Percentiles rank a stretch among this genome's conserved stretches.
These are phyloP conservation scores for Telmatochromis sp. DNA, from an alignment of 2,113 vertebrate species.

Conservation along the genomic window DNA sequence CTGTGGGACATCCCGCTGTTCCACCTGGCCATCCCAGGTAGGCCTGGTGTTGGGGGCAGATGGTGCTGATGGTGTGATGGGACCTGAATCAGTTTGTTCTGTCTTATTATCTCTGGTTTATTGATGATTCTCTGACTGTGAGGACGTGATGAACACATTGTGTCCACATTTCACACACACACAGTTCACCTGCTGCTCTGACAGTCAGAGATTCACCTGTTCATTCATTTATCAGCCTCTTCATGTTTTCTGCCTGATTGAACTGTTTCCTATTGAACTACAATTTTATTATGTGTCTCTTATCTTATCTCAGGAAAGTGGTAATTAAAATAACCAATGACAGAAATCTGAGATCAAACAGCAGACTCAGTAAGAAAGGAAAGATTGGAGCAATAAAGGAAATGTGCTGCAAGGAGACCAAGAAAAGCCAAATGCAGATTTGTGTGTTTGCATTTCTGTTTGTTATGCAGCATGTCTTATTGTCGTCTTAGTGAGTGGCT, in stretches of 20 bases:
- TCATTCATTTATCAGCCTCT: background rate
- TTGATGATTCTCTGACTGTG: background rate
- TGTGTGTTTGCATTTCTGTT: background rate
- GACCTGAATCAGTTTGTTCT: background rate
- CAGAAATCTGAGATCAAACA: background rate
- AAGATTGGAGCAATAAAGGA: background rate
- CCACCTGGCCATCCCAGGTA: constrained; percentile 87
- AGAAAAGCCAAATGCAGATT: background rate
- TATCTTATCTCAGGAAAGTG: background rate
- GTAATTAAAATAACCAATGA: background rate
- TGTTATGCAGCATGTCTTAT: background rate
- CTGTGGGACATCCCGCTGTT: constrained; percentile 82
- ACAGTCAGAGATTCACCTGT: background rate
- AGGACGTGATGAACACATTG: background rate
- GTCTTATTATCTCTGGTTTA: background rate
- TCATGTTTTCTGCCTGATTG: background rate
- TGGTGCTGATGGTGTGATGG: background rate
- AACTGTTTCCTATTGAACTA: background rate
- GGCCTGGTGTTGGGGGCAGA: background rate
- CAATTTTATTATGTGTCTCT: background rate
- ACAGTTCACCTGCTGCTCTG: background rate
- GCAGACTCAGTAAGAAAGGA: background rate
- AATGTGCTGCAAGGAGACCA: background rate
- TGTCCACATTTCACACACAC: background rate
- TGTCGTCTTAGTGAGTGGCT: background rate